phyloP scores from a whole-genome alignment of 2,888 invertebrate species.

The Ecliptopera silaceata region DNA sequence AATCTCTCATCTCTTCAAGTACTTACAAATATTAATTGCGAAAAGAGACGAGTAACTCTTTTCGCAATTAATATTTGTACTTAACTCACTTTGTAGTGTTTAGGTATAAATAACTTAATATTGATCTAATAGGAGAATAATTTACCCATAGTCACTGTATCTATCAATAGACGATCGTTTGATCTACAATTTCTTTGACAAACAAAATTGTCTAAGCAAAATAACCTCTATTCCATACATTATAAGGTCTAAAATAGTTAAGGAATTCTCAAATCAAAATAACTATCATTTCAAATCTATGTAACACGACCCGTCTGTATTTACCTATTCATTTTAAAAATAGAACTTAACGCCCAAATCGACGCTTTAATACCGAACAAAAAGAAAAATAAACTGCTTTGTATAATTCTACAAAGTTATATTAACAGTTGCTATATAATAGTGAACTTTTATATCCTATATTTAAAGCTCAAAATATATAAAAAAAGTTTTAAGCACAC shows the following conservation, averaged over 20 bases:
- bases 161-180: constrained; percentile 36
- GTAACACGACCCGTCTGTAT: constrained; percentile 75
- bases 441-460: constrained; percentile 10
- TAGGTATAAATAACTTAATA: too few relatives aligned
- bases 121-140: constrained; percentile 1
- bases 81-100: too few relatives aligned
- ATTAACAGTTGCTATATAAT: neutral
- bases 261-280: constrained; percentile 35
- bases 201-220: constrained; percentile 19
- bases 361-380: constrained; percentile 77
- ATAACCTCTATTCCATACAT: constrained; percentile 34
- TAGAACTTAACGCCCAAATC: constrained; percentile 82
- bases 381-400: constrained; percentile 82
- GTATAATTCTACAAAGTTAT: constrained; percentile 58
- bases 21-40: too few relatives aligned
- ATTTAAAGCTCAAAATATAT: constrained; percentile 41
- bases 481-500: neutral
- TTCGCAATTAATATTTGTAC: too few relatives aligned
- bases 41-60: too few relatives aligned
- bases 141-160: constrained; percentile 1
- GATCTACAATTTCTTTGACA: constrained; percentile 39
- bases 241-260: constrained; percentile 36
- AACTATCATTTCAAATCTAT: constrained; percentile 63
- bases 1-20: too few relatives aligned
- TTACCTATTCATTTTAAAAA: constrained; percentile 82